Conservation (phyloP, 2,797 vertebrate species). For the Acanthiza pusilla region DNA sequence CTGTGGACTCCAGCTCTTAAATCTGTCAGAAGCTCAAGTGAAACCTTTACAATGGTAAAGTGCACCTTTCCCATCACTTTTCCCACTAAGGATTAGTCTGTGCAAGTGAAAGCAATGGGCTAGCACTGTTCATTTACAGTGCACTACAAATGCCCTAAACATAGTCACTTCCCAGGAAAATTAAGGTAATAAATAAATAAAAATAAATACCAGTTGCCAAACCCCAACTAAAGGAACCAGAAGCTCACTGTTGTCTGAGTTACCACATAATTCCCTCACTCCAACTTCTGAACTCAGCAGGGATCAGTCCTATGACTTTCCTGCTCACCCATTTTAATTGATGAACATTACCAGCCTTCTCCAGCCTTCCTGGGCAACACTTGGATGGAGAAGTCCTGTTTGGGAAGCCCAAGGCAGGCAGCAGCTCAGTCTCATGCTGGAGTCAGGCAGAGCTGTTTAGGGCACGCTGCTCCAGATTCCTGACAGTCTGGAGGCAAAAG, state of each 20-base stretch:
- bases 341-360: not conserved
- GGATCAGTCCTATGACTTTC: not conserved
- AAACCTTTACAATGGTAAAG: not conserved
- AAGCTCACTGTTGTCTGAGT: not conserved
- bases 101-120: not conserved
- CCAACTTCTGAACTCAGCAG: not conserved
- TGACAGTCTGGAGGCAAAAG: not conserved
- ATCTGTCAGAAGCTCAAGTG: not conserved
- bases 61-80: not conserved
- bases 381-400: not conserved
- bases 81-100: not conserved
- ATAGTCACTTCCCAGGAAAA: not conserved
- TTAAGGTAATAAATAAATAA: not conserved
- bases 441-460: not conserved
- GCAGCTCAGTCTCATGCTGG: not conserved
- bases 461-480: not conserved
- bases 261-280: not conserved
- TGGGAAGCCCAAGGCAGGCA: not conserved
- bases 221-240: not conserved
- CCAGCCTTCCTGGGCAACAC: not conserved
- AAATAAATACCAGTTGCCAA: not conserved
- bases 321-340: not conserved
- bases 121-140: not conserved
- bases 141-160: not conserved
- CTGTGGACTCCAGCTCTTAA: not conserved